Percentiles rank a stretch among this genome's conserved stretches.
Evolutionary conservation across 2,113 vertebrate species (phyloP).

Genomic region (Nansenia antarctica): DNA sequence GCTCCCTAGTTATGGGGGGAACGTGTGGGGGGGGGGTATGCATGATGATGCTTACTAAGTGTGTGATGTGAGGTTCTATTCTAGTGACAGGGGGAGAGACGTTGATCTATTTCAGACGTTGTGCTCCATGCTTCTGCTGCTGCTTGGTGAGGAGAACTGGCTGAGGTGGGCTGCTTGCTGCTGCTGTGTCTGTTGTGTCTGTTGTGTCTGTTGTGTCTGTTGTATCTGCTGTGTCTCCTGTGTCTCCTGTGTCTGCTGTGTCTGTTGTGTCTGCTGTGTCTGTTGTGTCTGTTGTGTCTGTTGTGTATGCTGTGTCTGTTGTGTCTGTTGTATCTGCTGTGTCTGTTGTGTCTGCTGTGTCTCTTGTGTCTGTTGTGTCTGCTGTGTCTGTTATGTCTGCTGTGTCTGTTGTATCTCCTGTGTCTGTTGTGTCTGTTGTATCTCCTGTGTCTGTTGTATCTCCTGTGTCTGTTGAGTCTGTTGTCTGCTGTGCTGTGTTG

Average conservation of each 20-base stretch:
- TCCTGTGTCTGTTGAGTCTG: not conserved
- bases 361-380: not conserved
- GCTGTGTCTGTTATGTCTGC: not conserved
- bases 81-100: not conserved
- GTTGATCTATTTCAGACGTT: slow-evolving; percentile 9
- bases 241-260: not conserved
- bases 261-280: not conserved
- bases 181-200: no score
- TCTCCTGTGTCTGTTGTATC: not conserved
- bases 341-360: not conserved
- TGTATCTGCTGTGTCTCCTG: no score
- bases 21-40: no score
- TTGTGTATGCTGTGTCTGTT: no score
- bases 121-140: not conserved
- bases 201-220: no score
- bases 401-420: not conserved
- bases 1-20: slow-evolving; percentile 12
- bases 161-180: not conserved
- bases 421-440: not conserved
- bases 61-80: slow-evolving; percentile 23
- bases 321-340: not conserved
- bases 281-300: not conserved
- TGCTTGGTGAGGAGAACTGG: not conserved
- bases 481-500: not conserved
- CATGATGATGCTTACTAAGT: not conserved